Evolutionary conservation across 1,140 invertebrate genomes (phyloP), one percentile per base, ranked within the genome.

Genomic region (Reticulitermes speratus): DNA sequence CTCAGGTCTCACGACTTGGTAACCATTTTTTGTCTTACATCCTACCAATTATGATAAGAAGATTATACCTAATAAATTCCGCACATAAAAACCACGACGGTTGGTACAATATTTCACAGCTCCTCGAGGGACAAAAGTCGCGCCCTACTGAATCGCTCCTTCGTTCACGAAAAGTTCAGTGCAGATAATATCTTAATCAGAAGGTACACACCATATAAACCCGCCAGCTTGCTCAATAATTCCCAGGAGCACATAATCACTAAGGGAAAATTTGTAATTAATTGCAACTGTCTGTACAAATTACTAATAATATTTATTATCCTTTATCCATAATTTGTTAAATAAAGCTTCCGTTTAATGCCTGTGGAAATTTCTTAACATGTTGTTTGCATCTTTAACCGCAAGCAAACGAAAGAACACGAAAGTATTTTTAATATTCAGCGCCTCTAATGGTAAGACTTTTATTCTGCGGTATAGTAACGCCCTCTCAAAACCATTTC

Each of bases 221-320:
- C 1, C 65, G 25, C 65, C 25, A 30, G 8, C 7, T 25, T 16
- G 11, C 25, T 16, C 65, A 75, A 30, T 75, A 75, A 75, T 30
- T 75, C 16, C 65, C 7, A 75, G 7, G 0, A 75, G 8, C 65
- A 25, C 65, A 30, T 30, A 55, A 75, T 75, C n/a, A 8, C 65
- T 2, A 75, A 25, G 65, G 16, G 65, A 9, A 12, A 8, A 30
- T 11, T 30, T 30, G 25, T 75, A 75, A 75, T n/a, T 75, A 75
- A 75, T 75, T 75, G 65, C 65, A 9, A n/a, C 25, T 75, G 65
- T 75, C 65, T 75, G 65, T 30, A 75, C 65, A 75, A 75, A 75
- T 75, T 75, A 75, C 65, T 30, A 30, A 75, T 75, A 75, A 75
- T 75, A 75, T 75, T 75, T 75, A 75, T 75, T 75, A 75, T 75